phyloP scores from a whole-genome alignment of 2,113 vertebrate genomes.

The Phrynosoma blainvillii region DNA sequence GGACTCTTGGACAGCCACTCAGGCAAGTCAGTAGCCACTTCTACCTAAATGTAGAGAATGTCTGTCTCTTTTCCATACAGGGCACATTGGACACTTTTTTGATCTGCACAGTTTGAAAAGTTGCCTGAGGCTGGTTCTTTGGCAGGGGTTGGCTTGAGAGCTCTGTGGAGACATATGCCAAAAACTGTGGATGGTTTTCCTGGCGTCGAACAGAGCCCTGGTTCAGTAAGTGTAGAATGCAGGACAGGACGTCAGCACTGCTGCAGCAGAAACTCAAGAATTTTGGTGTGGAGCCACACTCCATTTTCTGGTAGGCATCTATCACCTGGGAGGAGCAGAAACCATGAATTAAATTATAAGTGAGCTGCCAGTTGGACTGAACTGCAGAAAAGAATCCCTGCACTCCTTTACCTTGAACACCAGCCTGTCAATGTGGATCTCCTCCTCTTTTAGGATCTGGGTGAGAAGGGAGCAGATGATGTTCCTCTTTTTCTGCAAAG shows the following conservation, averaged over 20 bases:
- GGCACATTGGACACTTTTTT: conserved; percentile 34
- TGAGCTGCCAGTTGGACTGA: neutral
- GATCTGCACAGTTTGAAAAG: conserved; percentile 70
- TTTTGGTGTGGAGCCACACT: conserved; percentile 42
- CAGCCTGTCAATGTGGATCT: conserved; percentile 91
- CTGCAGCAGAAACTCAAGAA: conserved; percentile 78
- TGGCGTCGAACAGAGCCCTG: conserved; percentile 84
- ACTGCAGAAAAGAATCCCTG: neutral
- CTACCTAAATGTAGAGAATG: conserved; percentile 71
- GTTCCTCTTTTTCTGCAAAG: conserved; percentile 87
- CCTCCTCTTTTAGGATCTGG: conserved; percentile 90
- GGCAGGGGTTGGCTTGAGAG: conserved; percentile 45
- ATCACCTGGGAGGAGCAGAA: conserved; percentile 79
- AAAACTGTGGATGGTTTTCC: conserved; percentile 82
- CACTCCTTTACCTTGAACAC: conserved; percentile 84
- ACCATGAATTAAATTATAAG: neutral
- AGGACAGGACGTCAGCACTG: conserved; percentile 86
- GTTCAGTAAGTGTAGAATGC: conserved; percentile 86
- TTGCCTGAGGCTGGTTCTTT: conserved; percentile 43
- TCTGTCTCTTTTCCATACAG: conserved; percentile 36
- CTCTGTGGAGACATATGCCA: conserved; percentile 85
- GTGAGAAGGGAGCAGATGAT: conserved; percentile 87
- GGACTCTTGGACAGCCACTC: accelerated
- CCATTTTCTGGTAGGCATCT: conserved; percentile 85
- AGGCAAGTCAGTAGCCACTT: accelerated